Evolutionary conservation across 2,797 vertebrate genomes (phyloP), one percentile per base, ranked within the genome.

Genomic region (Aythya fuligula): DNA sequence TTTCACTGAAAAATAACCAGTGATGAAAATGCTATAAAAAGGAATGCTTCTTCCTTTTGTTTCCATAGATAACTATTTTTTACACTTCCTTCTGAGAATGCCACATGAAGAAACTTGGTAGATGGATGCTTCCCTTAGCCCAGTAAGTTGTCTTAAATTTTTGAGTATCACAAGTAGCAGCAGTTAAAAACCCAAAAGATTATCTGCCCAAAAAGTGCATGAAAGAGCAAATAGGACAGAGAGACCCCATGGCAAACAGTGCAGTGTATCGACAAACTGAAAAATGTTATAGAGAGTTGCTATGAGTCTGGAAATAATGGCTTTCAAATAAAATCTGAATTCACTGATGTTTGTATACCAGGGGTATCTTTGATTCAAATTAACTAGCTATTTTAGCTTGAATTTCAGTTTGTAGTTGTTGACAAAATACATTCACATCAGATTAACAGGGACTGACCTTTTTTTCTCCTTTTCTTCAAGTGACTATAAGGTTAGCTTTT

Each of bases 401-500:
- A 38, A 81, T 85, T 89, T 76, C 64, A 73, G 28, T 21, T 69
- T 91, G 53, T 49, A 76, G 45, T 86, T 96, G 89, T 92, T 96
- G 95, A 95, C 87, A 78, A 75, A 80, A 84, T 89, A 87, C 24
- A 90, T 58, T 85, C 60, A 80, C 74, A 94, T 41, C 57, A 85
- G 43, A 87, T 87, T 92, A 94, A 85, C 6, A 45, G 14, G 8
- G 80, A 91, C 0, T 84, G 85, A 86, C 70, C n/a, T 92, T 86
- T 92, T 81, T 81, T 88, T 72, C 47, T 72, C 86, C 73, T 93
- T 77, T 93, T 87, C 71, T 93, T 75, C 38, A 91, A 93, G 69
- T 69, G 86, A 85, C 73, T 79, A 38, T 51, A 94, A 95, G 77
- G 70, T 93, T 88, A 96, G 69, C 78, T 90, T 92, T 91, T 85